Evolutionary conservation across 2,113 vertebrate species (phyloP), one percentile per base, ranked within the genome.

Genomic region (Chloropsis cyanopogon): DNA sequence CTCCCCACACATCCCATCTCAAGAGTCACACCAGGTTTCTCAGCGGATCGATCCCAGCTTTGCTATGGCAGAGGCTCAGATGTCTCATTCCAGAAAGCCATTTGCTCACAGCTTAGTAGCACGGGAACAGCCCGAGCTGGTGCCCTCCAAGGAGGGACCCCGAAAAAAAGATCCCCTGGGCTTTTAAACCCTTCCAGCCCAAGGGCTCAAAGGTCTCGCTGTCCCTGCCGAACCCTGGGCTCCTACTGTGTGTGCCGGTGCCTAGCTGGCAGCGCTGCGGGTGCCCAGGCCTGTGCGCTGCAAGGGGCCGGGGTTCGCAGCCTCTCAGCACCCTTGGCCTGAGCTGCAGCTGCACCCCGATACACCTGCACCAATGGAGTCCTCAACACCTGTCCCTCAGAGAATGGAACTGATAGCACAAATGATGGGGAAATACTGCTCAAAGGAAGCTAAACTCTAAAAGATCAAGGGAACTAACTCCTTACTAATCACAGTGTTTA

Each of bases 351-450:
- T 61, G 60, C 76, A 65, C 14, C 26, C 21, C 1, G 3, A 24
- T 10, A 23, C 0, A 35, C 50, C 41, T 2, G 50, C 50, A 37
- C 33, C 14, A 2, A 0, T 3, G 5, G 10, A 49, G 23, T 3
- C 14, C 53, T 22, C 11, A 16, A 4, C 42, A 18, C 23, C 14
- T 8, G 11, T 42, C n/a, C 23, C 42, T 41, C n/a, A 47, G 70
- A 18, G 10, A 56, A 46, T 7, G 12, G 35, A 69, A 26, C 6
- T 10, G 9, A 49, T 11, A 21, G 8, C 20, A 11, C 29, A 39
- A 44, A 15, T 12, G 18, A 35, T 25, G 68, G 11, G 50, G 10
- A 44, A n/a, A 35, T 1, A 26, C 18, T 14, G 24, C 14, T 26
- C 50, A 70, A 75, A 49, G 22, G 12, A 83, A 42, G 44, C 19